Base-by-base conservation (phyloP, 2,888 invertebrate species). In the Drosophila histrio region DNA sequence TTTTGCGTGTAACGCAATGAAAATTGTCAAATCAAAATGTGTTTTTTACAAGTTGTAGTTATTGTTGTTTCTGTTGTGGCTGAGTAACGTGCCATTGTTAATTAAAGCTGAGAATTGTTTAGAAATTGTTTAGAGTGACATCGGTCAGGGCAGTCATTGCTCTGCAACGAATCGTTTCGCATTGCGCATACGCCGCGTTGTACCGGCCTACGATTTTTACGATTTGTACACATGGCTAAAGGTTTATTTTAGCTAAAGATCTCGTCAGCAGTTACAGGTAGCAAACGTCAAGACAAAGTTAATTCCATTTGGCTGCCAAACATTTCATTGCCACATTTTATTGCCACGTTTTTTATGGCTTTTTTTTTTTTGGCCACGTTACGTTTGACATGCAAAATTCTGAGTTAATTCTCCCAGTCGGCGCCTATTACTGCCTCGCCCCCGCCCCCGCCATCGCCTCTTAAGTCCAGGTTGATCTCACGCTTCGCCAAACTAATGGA, bases 81-180 rank as follows among this genome's bases (percentile, higher is more conserved):
- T 57, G 34, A 3, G 41, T 82, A 72, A 85, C 83, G 71, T 86
- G 86, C 44, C 62, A 53, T 73, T 64, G 60, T 73, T 77, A 79
- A 86, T 80, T 80, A 86, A 86, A 77, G 39, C 56, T 53, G 21
- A 38, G 46, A 72, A 72, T 41, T 64, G 61, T 49, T 70, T 56
- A 8, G 24, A 54, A 59, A 46, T 13, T 54, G 13, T 36, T 39
- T 8, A 32, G 39, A 53, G 71, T 47, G 41, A 49, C 46, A 38
- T 24, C 17, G 38, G 34, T 17, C 46, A 60, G 66, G 43, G 32
- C 59, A 60, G 66, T 72, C 72, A 58, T 62, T 58, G 62, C 72
- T 46, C 67, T 46, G 47, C 17, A 38, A 22, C 38, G 49, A 26
- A 44, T 57, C 22, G 54, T 30, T 26, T 6, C 1, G 22, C 54